Conservation (phyloP, 2,888 invertebrate species). For the Neuroscelio doddi region DNA sequence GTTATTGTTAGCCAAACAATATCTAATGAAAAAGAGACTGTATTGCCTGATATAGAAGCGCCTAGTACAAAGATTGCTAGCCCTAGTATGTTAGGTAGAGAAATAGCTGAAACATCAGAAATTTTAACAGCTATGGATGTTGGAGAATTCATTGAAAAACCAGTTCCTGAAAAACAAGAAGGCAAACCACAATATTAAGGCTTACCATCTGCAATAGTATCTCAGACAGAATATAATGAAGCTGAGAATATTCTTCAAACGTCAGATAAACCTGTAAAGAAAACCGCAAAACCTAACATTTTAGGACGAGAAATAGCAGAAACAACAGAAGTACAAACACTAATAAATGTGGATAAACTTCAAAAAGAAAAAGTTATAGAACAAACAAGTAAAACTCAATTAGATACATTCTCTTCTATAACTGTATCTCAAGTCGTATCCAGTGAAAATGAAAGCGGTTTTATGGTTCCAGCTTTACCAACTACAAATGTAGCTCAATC, state of each 20-base stretch:
- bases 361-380: constrained; percentile 29
- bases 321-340: constrained; percentile 60
- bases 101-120: constrained; percentile 70
- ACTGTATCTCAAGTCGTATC: constrained; percentile 51
- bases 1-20: constrained; percentile 53
- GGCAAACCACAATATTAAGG: constrained; percentile 50
- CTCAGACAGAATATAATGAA: constrained; percentile 54
- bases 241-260: constrained; percentile 48
- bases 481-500: constrained; percentile 64
- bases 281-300: constrained; percentile 56
- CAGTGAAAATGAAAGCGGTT: constrained; percentile 50
- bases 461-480: constrained; percentile 52
- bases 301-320: constrained; percentile 62
- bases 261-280: constrained; percentile 56
- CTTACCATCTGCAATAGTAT: constrained; percentile 51
- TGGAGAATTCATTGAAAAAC: constrained; percentile 57
- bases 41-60: constrained; percentile 38
- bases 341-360: constrained; percentile 57
- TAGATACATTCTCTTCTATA: constrained; percentile 54
- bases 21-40: constrained; percentile 54
- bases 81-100: constrained; percentile 60
- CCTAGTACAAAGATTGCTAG: constrained; percentile 57
- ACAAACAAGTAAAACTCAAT: constrained; percentile 44
- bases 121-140: constrained; percentile 56
- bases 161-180: constrained; percentile 47